Evolutionary conservation across 37 sponge, comb jelly and placozoan genomes (phyloP).

Genomic region (Tethya wilhelma): DNA sequence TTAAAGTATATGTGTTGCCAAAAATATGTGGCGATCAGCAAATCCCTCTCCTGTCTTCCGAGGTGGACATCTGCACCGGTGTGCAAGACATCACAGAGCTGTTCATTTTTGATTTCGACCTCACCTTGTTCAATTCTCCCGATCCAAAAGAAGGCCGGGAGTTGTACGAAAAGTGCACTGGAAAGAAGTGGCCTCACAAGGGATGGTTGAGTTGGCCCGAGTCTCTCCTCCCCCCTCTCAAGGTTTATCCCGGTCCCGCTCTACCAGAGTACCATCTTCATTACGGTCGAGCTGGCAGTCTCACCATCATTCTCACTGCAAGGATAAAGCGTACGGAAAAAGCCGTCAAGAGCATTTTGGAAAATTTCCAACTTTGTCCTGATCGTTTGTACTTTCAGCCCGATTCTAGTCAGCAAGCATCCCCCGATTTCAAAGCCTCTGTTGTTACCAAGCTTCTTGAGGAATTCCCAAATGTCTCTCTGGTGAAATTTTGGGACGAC

Average conservation of each 20-base stretch:
- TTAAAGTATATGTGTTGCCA: not conserved
- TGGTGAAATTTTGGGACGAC: conserved; percentile 88
- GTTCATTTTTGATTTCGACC: conserved; percentile 90
- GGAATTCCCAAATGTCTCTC: conserved; percentile 42
- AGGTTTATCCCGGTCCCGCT: conserved; percentile 74
- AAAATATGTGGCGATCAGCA: not conserved
- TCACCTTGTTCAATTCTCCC: conserved; percentile 78
- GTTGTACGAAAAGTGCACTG: conserved; percentile 65
- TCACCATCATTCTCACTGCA: conserved; percentile 79
- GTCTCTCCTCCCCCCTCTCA: conserved; percentile 81
- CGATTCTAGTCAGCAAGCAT: conserved; percentile 18
- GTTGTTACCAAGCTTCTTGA: conserved; percentile 52
- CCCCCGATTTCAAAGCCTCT: conserved; percentile 55
- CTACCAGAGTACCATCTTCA: conserved; percentile 57
- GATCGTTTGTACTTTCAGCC: conserved; percentile 64
- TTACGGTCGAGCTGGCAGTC: conserved; percentile 47
- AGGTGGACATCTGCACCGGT: conserved; percentile 53
- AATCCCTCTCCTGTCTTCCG: not conserved
- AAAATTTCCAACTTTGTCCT: conserved; percentile 50
- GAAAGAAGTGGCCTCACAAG: conserved; percentile 70
- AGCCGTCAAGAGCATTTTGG: conserved; percentile 52
- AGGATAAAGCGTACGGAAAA: conserved; percentile 34
- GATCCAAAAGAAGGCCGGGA: conserved; percentile 60
- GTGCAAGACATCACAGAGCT: conserved; percentile 58
- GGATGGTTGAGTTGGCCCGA: conserved; percentile 74